Conservation (phyloP, 2,113 vertebrate species). For the Pristiophorus japonicus region DNA sequence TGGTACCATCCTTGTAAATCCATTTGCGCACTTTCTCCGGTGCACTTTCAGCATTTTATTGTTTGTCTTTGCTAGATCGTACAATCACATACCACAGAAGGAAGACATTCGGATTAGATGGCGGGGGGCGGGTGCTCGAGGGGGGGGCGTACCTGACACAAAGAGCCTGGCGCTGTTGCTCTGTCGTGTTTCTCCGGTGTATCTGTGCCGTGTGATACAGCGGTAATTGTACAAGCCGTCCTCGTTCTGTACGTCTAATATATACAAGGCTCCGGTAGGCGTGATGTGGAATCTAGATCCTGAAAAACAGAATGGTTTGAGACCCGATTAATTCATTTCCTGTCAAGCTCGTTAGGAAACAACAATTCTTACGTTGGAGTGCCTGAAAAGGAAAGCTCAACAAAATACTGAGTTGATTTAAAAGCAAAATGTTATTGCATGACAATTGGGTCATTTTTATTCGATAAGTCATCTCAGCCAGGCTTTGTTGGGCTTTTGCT, state of each 20-base stretch:
- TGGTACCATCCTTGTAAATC: neutral
- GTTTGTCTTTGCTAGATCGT: neutral
- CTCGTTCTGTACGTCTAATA: slow-evolving; percentile 96
- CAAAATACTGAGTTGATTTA: neutral
- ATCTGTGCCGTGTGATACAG: slow-evolving; percentile 90
- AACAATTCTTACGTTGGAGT: neutral
- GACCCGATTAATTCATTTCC: neutral
- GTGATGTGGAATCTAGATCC: slow-evolving; percentile 99
- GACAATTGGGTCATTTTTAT: neutral
- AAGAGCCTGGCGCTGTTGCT: slow-evolving; percentile 97
- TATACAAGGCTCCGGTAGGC: slow-evolving; percentile 99
- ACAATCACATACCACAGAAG: neutral
- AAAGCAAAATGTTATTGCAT: neutral
- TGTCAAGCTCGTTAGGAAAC: neutral
- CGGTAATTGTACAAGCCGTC: slow-evolving; percentile 97
- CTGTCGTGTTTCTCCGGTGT: slow-evolving; percentile 93
- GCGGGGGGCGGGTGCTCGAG: neutral
- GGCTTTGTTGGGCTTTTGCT: neutral
- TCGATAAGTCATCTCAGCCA: neutral
- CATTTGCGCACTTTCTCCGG: neutral
- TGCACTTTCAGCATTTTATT: neutral
- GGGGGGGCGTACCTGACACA: slow-evolving; percentile 74
- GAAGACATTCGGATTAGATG: neutral
- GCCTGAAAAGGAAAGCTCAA: neutral
- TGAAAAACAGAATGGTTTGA: slow-evolving; percentile 53